phyloP scores from a whole-genome alignment of 2,888 invertebrate genomes.

The Limnephilus rhombicus region DNA sequence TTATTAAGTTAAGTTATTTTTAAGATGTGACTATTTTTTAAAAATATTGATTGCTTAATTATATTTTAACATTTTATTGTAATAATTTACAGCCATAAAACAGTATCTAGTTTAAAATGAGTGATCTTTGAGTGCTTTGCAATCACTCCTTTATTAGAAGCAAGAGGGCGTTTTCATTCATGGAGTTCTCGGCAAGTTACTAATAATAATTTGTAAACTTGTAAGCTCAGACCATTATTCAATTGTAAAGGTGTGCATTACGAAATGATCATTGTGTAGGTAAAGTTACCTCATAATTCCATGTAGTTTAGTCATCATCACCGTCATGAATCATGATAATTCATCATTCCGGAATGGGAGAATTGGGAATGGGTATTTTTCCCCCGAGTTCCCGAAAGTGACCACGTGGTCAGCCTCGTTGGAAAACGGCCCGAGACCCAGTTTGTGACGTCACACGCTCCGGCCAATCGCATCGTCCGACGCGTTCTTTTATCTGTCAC shows the following conservation, averaged over 20 bases:
- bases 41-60: too few species aligned
- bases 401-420: slow-evolving; percentile 39
- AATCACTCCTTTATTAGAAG: background rate
- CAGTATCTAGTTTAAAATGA: background rate
- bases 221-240: background rate
- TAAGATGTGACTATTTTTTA: too few species aligned
- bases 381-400: slow-evolving; percentile 29
- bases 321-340: slow-evolving; percentile 5
- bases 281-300: background rate
- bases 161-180: background rate
- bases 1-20: background rate
- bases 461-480: slow-evolving; percentile 3
- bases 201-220: background rate
- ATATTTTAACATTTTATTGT: background rate
- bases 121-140: background rate
- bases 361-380: slow-evolving; percentile 23
- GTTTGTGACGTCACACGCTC: background rate
- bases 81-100: background rate
- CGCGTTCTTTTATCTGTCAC: slow-evolving; percentile 17
- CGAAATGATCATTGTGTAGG: background rate
- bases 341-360: slow-evolving; percentile 2
- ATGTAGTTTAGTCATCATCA: background rate
- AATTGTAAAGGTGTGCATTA: background rate
- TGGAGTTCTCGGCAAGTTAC: background rate
- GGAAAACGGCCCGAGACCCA: slow-evolving; percentile 30